Percentiles rank a stretch among this genome's conserved stretches.
phyloP scores from a whole-genome alignment of 2,113 vertebrate genomes.

The Gymnarchus niloticus region DNA sequence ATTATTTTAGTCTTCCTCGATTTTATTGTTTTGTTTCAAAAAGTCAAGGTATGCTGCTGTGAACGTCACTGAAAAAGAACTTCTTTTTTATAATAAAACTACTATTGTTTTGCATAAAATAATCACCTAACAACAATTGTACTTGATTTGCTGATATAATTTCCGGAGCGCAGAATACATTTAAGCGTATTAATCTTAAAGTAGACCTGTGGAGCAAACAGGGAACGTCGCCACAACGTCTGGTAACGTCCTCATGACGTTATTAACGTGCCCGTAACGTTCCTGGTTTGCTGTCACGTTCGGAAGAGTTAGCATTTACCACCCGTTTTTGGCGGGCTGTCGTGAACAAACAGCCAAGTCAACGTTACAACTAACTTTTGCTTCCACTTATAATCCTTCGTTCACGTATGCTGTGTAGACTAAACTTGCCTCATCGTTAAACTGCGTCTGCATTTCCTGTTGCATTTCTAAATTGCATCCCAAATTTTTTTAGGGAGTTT shows the following conservation, averaged over 20 bases:
- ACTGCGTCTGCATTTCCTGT: background rate
- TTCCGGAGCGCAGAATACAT: background rate
- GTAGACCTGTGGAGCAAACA: no score
- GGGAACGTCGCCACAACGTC: no score
- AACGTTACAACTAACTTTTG: background rate
- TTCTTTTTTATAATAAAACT: background rate
- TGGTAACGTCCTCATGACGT: no score
- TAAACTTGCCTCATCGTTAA: background rate
- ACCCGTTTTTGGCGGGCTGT: background rate
- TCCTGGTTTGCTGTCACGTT: no score
- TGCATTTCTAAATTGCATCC: slow-evolving; percentile 3
- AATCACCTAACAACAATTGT: background rate
- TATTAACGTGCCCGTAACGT: no score
- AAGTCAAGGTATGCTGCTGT: background rate
- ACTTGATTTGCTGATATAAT: background rate
- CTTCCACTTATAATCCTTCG: background rate
- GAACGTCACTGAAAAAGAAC: background rate
- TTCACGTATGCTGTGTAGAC: background rate
- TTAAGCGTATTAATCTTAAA: background rate
- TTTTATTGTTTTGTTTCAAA: background rate
- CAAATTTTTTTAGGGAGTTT: background rate
- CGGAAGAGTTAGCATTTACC: background rate
- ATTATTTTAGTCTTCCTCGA: background rate
- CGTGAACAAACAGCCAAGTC: background rate
- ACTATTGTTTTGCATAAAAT: background rate